A percentile compares a stretch with the other conserved stretches of the same genome.
Evolutionary conservation across 1,140 invertebrate genomes (phyloP).

Genomic region (Popillia japonica): DNA sequence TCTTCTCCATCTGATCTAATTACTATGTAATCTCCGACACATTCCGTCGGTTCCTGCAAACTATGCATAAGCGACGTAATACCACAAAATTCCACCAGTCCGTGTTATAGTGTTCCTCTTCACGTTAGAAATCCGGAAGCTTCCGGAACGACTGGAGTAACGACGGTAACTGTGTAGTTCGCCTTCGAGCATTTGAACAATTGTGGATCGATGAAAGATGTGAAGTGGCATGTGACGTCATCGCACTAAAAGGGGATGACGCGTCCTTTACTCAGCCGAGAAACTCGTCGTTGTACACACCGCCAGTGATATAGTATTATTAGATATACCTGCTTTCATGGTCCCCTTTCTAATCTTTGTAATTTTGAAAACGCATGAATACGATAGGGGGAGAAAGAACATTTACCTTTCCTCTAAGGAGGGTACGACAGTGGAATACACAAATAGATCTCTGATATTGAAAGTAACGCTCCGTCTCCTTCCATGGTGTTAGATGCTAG

Average conservation of each 20-base stretch:
- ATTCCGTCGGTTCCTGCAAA: conserved; percentile 14
- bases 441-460: conserved; percentile 11
- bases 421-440: neutral
- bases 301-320: conserved; percentile 31
- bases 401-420: neutral
- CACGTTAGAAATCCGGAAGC: conserved; percentile 2
- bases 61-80: conserved; percentile 29
- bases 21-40: conserved; percentile 27
- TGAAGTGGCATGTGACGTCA: conserved; percentile 32
- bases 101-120: conserved; percentile 33
- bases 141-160: conserved; percentile 13
- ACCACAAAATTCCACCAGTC: conserved; percentile 9
- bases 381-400: neutral
- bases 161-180: conserved; percentile 22
- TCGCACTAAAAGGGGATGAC: conserved; percentile 29
- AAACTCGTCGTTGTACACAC: conserved; percentile 3
- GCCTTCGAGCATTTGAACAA: conserved; percentile 31
- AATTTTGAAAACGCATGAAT: conserved; percentile 13
- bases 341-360: conserved; percentile 22
- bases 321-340: conserved; percentile 26
- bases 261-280: conserved; percentile 24
- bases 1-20: conserved; percentile 18
- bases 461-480: neutral
- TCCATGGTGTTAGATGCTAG: too few species aligned
- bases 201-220: conserved; percentile 33